These are phyloP conservation scores for Megaceryle maxima DNA, from an alignment of 2,113 vertebrate species.

Conservation along the genomic window DNA sequence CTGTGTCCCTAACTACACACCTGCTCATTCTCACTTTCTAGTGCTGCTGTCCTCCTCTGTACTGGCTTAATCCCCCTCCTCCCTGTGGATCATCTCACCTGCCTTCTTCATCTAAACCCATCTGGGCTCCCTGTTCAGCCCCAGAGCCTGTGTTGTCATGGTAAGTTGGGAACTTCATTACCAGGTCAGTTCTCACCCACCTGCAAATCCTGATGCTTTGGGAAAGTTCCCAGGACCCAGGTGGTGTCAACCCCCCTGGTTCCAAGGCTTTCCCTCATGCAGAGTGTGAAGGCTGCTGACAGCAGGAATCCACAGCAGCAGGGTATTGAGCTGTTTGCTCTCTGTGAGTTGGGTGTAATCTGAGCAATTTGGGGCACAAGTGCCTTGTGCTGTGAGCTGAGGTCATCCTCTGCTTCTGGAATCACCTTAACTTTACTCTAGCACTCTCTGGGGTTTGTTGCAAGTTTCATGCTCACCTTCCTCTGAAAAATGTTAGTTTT, in stretches of 20 bases:
- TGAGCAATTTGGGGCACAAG: rapidly evolving
- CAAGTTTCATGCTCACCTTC: neutral
- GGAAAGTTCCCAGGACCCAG: neutral
- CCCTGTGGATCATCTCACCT: neutral
- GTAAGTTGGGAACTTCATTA: neutral
- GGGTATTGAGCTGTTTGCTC: neutral
- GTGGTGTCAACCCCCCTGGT: neutral
- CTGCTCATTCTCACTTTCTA: neutral
- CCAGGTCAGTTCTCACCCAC: neutral
- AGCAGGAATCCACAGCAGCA: neutral
- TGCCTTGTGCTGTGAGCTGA: neutral
- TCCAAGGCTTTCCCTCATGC: neutral
- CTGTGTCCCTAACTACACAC: rapidly evolving
- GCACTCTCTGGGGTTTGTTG: neutral
- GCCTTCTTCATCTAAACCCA: neutral
- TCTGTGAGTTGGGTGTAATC: neutral
- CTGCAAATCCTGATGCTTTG: neutral
- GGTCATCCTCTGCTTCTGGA: neutral
- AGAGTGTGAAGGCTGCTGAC: neutral
- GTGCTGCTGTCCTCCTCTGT: rapidly evolving
- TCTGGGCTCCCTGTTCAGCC: rapidly evolving
- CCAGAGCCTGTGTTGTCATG: neutral
- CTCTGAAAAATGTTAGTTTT: neutral
- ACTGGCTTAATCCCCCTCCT: rapidly evolving
- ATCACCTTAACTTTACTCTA: neutral